Evolutionary conservation across 1,140 invertebrate species (phyloP), one percentile per base, ranked within the genome.

Genomic region (Drosophila pandora): DNA sequence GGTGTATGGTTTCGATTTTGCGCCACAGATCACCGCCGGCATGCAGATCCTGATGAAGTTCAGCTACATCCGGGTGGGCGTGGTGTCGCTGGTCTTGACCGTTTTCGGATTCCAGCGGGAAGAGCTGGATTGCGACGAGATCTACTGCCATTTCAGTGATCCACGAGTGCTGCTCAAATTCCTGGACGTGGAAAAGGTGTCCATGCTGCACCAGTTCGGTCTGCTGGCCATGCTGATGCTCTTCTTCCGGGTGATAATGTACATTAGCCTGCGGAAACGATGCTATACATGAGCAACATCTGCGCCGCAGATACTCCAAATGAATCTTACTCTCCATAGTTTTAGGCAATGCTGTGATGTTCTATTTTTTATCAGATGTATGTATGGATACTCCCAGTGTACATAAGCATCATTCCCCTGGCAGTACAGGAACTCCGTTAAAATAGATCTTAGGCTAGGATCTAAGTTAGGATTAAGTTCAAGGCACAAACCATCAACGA

Each of bases 1-100:
- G 0, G 93, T 95, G 30, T 95, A 95, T 74, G 94, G 94, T 0
- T 95, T 95, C 69, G 94, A 95, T 83, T 95, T 95, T 91, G 94
- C 94, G 0, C 92, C 93, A 23, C 91, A 93, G 25, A 94, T 95
- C 17, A 92, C 94, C 0, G 90, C 92, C 21, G 70, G 92, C 9
- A 94, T 95, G 93, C 93, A 93, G 61, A 79, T 93, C 1, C 58
- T 94, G 0, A 94, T 95, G 93, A 94, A 94, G 77, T 92, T 93
- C 2, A 94, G 94, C 34, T 95, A 94, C 85, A 92, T 95, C 32
- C 91, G 94, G 13, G 94, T 94, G 50, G 94, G 94, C 0, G 93
- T 94, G 1, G 94, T 94, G 6, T 93, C 93, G 1, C 89, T 95
- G 76, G 92, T 94, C 0, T 71, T 95, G 3, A 92, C 93, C 1